Conservation (phyloP, 2,888 invertebrate species). For the Brachypalpus laphriformis region DNA sequence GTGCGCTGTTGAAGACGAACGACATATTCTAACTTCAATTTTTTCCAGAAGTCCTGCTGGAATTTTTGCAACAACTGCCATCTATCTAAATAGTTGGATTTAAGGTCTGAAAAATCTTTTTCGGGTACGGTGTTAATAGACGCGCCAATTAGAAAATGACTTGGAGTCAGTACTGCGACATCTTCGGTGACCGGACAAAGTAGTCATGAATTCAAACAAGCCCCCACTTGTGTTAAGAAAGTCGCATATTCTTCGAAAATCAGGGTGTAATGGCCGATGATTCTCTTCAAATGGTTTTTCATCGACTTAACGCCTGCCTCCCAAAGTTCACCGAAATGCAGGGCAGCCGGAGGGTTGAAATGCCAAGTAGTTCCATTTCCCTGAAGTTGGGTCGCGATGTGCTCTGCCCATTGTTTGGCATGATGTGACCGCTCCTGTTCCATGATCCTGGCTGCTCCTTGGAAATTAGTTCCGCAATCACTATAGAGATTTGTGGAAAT, state of each 20-base stretch:
- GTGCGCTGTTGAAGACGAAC: constrained; percentile 11
- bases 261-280: neutral
- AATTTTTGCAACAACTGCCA: neutral
- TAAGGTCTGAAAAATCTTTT: neutral
- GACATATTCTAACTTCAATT: constrained; percentile 4
- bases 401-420: neutral
- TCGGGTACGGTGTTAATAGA: neutral
- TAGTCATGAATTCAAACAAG: neutral
- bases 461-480: too few relatives aligned
- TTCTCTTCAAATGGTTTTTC: neutral
- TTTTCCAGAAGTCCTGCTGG: neutral
- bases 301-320: neutral
- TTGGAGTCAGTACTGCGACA: neutral
- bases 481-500: too few relatives aligned
- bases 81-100: neutral
- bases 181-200: constrained; percentile 2
- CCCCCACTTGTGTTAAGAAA: neutral
- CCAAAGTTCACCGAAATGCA: neutral
- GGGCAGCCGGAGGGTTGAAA: neutral
- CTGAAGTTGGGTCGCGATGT: neutral
- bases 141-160: neutral
- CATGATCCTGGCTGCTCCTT: too few relatives aligned
- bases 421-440: too few relatives aligned
- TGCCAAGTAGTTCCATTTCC: neutral
- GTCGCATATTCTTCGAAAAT: neutral